phyloP scores from a whole-genome alignment of 2,113 vertebrate species.

The Xiphophorus hellerii region DNA sequence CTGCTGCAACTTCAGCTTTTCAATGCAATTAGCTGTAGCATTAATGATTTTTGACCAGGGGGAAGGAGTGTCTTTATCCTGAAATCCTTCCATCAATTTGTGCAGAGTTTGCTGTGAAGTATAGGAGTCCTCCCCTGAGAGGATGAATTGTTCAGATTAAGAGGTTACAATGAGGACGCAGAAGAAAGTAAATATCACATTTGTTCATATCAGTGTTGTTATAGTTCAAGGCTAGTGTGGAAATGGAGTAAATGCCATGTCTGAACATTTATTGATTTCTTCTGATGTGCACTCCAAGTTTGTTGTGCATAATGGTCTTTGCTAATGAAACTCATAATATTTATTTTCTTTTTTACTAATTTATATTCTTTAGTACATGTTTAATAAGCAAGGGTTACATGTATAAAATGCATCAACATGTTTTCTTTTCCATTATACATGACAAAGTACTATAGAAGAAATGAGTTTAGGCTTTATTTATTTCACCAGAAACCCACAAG shows the following conservation, averaged over 20 bases:
- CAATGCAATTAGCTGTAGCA: constrained; percentile 71
- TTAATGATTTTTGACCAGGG: constrained; percentile 72
- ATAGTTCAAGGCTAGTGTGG: constrained; percentile 11
- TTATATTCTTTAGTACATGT: neutral
- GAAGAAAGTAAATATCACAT: constrained; percentile 49
- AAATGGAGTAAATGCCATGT: constrained; percentile 16
- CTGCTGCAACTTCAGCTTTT: constrained; percentile 61
- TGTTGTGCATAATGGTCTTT: neutral
- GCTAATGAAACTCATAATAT: neutral
- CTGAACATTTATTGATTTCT: constrained; percentile 40
- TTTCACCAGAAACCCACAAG: constrained; percentile 42
- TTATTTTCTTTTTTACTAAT: neutral
- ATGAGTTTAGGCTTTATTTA: constrained; percentile 50
- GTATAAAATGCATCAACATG: constrained; percentile 11
- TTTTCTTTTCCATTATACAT: constrained; percentile 5
- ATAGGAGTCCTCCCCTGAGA: constrained; percentile 25
- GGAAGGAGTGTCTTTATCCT: constrained; percentile 51
- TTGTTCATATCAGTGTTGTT: constrained; percentile 22
- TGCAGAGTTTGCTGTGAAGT: constrained; percentile 28
- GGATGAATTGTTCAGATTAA: constrained; percentile 28
- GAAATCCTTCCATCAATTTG: constrained; percentile 43
- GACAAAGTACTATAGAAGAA: constrained; percentile 22
- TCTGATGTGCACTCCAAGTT: neutral
- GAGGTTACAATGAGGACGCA: constrained; percentile 33
- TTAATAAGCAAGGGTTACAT: constrained; percentile 22